Evolutionary conservation across 2,113 vertebrate species (phyloP).

Genomic region (Diphyllodes magnificus): DNA sequence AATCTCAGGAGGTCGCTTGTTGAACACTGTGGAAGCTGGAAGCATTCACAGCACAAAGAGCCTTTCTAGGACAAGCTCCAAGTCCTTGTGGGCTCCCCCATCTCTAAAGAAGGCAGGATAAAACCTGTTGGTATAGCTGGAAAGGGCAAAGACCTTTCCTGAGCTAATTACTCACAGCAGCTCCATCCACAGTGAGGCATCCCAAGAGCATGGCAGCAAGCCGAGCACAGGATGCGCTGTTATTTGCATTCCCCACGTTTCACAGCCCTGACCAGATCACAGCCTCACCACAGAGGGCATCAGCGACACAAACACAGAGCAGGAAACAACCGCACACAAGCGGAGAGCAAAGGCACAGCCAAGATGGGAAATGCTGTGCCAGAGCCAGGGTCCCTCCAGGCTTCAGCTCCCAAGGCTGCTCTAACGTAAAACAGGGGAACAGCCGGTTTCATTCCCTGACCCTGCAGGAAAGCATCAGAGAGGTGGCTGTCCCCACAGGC

Average conservation of each 20-base stretch:
- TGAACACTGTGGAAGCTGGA: conserved; percentile 21
- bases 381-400: accelerated
- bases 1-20: neutral
- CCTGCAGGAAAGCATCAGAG: neutral
- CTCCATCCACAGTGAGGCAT: neutral
- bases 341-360: neutral
- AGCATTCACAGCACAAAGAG: neutral
- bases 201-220: neutral
- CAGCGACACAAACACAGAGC: neutral
- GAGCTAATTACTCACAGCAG: neutral
- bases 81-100: neutral
- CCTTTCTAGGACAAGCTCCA: neutral
- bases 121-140: neutral
- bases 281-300: neutral
- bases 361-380: neutral
- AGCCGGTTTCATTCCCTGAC: accelerated
- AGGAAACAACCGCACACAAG: accelerated
- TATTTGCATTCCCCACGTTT: neutral
- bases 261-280: neutral
- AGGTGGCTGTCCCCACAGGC: neutral
- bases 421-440: accelerated
- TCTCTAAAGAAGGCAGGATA: neutral
- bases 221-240: accelerated
- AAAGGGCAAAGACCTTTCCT: neutral
- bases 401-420: neutral